Evolutionary conservation across 2,797 vertebrate species (phyloP).

Genomic region (Nyctalus aviator): DNA sequence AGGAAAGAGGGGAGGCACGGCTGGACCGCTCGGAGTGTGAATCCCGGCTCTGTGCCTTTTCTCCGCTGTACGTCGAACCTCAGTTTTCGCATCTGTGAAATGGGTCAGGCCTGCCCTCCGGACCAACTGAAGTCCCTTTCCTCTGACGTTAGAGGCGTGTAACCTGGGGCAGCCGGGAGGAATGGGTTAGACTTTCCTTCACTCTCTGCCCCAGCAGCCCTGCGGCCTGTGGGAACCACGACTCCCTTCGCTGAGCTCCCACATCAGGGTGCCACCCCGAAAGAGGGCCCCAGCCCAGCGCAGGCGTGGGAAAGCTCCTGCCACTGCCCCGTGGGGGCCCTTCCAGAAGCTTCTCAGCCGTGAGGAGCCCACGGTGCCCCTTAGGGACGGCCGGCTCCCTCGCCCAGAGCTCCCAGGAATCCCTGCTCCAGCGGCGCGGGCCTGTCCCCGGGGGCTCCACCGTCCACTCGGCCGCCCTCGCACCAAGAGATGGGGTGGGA

Average conservation of each 20-base stretch:
- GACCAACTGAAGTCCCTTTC: background rate
- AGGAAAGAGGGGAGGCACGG: background rate
- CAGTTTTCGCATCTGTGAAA: background rate
- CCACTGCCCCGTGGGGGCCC: background rate
- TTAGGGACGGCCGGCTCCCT: background rate
- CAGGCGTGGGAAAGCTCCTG: background rate
- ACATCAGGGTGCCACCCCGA: fast-evolving
- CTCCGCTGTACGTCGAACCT: background rate
- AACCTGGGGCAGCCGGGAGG: background rate
- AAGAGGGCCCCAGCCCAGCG: background rate
- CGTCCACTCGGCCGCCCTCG: background rate
- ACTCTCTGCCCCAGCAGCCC: background rate
- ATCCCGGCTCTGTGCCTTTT: background rate
- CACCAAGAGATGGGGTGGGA: background rate
- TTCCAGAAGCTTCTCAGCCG: too few relatives aligned
- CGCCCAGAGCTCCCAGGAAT: background rate
- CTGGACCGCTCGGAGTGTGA: background rate
- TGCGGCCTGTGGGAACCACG: background rate
- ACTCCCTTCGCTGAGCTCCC: background rate
- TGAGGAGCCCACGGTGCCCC: background rate
- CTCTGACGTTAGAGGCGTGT: background rate
- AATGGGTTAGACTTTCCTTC: background rate
- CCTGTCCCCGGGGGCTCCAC: background rate
- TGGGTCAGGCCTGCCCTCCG: background rate
- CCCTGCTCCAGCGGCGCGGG: fast-evolving